These are phyloP conservation scores for Tipula unca DNA, from an alignment of 2,888 invertebrate species.

Conservation along the genomic window DNA sequence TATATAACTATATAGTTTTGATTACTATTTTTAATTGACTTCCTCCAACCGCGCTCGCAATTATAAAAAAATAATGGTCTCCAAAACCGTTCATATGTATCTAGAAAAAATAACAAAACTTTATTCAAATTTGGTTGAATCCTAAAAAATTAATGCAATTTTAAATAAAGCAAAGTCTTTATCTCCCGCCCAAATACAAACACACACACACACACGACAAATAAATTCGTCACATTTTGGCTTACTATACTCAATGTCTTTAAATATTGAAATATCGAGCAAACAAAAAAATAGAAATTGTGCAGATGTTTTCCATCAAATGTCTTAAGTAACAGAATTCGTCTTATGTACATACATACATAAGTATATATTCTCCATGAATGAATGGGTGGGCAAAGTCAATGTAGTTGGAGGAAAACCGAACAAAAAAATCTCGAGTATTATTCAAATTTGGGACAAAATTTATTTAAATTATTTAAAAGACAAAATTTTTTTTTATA, in stretches of 20 bases:
- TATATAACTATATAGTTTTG: background rate
- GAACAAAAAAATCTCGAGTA: background rate
- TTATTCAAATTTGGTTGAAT: background rate
- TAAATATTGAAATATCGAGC: background rate
- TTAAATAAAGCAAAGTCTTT: background rate
- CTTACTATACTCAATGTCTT: background rate
- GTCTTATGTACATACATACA: background rate
- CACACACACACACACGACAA: background rate
- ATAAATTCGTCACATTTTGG: background rate
- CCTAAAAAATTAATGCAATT: background rate
- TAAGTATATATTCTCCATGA: background rate
- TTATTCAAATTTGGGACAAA: conserved; percentile 8
- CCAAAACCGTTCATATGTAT: too few species aligned
- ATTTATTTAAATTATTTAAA: conserved; percentile 8
- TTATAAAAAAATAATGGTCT: too few species aligned
- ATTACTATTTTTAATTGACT: background rate
- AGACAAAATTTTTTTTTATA: background rate
- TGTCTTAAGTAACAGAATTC: background rate
- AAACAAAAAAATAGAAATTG: background rate
- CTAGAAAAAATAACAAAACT: too few species aligned
- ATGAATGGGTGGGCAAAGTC: background rate
- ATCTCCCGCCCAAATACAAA: background rate
- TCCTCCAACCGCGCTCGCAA: background rate
- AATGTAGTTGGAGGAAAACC: background rate
- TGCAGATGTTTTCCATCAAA: background rate